These are phyloP conservation scores for Muraenolepis orangiensis DNA, from an alignment of 2,797 vertebrate species.

Conservation along the genomic window DNA sequence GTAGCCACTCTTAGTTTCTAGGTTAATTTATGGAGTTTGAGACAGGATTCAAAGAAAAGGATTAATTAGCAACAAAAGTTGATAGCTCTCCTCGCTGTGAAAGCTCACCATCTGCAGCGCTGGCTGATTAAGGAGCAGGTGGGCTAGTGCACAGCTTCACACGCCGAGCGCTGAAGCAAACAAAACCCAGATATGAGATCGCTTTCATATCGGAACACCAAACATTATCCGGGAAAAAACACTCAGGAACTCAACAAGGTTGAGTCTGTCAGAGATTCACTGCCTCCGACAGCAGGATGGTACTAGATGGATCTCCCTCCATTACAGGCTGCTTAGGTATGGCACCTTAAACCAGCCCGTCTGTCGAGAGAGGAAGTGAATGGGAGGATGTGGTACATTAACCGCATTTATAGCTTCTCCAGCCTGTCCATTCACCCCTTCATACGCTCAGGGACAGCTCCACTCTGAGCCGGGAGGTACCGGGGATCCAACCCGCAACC, in stretches of 20 bases:
- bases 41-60: conserved; percentile 59
- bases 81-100: conserved; percentile 66
- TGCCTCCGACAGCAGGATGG: neutral
- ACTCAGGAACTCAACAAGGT: neutral
- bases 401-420: neutral
- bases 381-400: neutral
- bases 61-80: conserved; percentile 67
- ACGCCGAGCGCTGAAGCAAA: conserved; percentile 56
- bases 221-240: conserved; percentile 30
- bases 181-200: conserved; percentile 31
- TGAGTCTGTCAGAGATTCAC: neutral
- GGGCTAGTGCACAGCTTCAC: conserved; percentile 59
- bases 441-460: neutral
- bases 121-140: conserved; percentile 74
- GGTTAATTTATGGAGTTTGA: conserved; percentile 58
- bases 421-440: neutral
- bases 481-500: neutral
- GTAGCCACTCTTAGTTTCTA: conserved; percentile 42
- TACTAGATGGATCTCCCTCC: neutral
- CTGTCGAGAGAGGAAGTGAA: neutral
- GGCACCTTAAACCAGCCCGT: neutral
- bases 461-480: neutral
- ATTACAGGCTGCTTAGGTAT: neutral
- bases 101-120: conserved; percentile 67
- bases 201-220: conserved; percentile 29